These are phyloP conservation scores for Oscheius myriophilus DNA, from an alignment of 2,888 invertebrate species.

Conservation along the genomic window DNA sequence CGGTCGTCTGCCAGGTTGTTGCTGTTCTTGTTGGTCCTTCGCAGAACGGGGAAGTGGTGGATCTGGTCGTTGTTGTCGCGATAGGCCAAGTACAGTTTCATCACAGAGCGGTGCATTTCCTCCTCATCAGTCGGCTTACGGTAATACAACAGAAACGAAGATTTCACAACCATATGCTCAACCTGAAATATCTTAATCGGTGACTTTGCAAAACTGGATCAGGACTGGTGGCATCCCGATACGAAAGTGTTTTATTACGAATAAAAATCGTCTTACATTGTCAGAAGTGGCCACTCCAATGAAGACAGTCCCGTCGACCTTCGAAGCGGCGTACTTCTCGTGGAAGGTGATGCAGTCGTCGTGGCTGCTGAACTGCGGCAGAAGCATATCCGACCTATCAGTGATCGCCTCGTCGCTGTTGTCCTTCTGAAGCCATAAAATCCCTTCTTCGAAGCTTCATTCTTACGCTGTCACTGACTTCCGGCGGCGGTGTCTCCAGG, in stretches of 20 bases:
- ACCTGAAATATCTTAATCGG: neutral
- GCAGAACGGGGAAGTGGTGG: conserved; percentile 7
- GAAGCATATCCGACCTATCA: neutral
- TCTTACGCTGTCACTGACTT: neutral
- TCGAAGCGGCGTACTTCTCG: conserved; percentile 11
- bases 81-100: conserved; percentile 16
- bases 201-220: neutral
- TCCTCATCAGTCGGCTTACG: neutral
- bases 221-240: neutral
- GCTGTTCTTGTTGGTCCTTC: neutral
- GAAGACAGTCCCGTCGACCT: conserved; percentile 8
- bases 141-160: neutral
- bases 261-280: neutral
- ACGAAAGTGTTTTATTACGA: neutral
- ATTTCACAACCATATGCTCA: neutral
- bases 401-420: neutral
- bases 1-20: conserved; percentile 11
- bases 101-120: neutral
- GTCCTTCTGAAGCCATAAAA: neutral
- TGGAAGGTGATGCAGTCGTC: conserved; percentile 4
- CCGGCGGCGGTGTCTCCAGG: neutral
- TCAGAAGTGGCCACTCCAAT: conserved; percentile 3
- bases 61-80: neutral
- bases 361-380: too few relatives aligned
- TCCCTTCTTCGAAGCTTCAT: neutral